Evolutionary conservation across 2,113 vertebrate species (phyloP).

Genomic region (Micronycteris hirsuta): DNA sequence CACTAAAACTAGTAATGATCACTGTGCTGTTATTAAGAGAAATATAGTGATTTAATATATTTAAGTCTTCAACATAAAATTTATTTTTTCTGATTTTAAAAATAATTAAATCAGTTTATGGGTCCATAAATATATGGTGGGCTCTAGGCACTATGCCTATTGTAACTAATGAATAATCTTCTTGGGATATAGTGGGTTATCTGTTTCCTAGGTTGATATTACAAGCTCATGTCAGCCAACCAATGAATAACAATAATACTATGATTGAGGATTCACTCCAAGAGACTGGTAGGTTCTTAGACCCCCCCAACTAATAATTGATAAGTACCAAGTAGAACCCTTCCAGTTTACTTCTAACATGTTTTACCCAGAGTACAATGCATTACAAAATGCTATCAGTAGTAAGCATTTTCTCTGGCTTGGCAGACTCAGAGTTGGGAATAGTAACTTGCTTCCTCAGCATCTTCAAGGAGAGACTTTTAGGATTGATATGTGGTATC

Average conservation of each 20-base stretch:
- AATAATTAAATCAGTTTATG: neutral
- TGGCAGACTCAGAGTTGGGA: neutral
- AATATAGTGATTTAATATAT: neutral
- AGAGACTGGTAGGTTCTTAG: neutral
- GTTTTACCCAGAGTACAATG: neutral
- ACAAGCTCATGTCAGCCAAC: neutral
- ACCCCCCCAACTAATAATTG: neutral
- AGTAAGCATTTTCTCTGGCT: constrained; percentile 13
- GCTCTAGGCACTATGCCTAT: neutral
- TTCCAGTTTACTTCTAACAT: neutral
- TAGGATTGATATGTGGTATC: neutral
- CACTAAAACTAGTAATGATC: neutral
- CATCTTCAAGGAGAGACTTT: neutral
- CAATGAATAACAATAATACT: constrained; percentile 11
- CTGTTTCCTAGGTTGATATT: neutral
- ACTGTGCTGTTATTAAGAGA: neutral
- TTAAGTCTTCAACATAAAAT: neutral
- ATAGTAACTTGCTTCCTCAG: constrained; percentile 7
- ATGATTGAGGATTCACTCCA: neutral
- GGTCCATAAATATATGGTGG: neutral
- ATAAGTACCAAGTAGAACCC: neutral
- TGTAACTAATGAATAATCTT: neutral
- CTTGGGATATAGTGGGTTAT: neutral
- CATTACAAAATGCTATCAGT: neutral
- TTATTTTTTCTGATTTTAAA: constrained; percentile 18